Evolutionary conservation across 2,113 vertebrate species (phyloP).

Genomic region (Daubentonia madagascariensis): DNA sequence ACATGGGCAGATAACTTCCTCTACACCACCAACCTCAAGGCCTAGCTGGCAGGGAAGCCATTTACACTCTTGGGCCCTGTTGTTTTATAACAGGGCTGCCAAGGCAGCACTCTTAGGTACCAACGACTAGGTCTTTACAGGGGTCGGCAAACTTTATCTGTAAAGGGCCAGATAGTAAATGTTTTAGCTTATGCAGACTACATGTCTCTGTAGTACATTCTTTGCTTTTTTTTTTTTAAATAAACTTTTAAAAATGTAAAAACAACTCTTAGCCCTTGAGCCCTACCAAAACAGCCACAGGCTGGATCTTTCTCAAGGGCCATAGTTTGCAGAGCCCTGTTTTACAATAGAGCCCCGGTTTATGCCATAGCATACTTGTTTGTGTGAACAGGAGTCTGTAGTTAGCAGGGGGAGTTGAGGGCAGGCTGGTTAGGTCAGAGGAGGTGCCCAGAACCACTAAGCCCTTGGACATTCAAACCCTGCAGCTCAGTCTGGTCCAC

Average conservation of each 20-base stretch:
- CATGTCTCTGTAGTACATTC: not conserved
- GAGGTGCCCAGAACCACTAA: not conserved
- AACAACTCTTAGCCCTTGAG: not conserved
- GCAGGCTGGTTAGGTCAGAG: not conserved
- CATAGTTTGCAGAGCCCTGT: not conserved
- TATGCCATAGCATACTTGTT: rapidly evolving
- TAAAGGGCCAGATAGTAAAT: not conserved
- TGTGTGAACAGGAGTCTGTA: not conserved
- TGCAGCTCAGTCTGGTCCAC: not conserved
- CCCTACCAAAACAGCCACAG: not conserved
- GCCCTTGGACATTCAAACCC: not conserved
- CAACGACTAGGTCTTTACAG: not conserved
- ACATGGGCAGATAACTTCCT: not conserved
- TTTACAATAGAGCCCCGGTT: not conserved
- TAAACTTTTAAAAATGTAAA: not conserved
- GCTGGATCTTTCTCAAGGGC: not conserved
- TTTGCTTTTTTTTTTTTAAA: not conserved
- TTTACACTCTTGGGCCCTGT: not conserved
- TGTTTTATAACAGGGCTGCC: not conserved
- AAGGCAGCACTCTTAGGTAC: not conserved
- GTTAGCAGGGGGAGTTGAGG: no score
- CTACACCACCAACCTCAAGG: not conserved
- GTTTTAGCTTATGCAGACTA: not conserved
- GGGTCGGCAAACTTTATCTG: not conserved
- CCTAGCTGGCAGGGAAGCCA: not conserved